Conservation (phyloP, 2,113 vertebrate species). For the Psilopogon haemacephalus region DNA sequence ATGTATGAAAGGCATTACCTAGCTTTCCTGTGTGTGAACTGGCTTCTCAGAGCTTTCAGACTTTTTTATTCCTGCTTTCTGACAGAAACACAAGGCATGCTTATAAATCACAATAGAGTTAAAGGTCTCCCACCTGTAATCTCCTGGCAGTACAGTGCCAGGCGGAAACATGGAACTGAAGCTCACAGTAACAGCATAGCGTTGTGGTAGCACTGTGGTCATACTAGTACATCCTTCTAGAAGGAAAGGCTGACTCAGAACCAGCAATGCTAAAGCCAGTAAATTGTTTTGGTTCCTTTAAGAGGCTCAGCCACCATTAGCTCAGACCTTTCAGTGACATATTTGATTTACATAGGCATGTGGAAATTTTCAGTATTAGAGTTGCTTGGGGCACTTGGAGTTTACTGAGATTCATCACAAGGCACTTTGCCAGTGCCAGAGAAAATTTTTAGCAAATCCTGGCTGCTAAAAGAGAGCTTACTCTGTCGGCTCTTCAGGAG, state of each 20-base stretch:
- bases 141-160: neutral
- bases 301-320: neutral
- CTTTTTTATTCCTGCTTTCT: neutral
- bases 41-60: neutral
- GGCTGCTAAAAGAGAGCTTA: neutral
- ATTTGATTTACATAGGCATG: neutral
- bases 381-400: neutral
- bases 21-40: neutral
- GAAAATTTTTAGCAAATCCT: neutral
- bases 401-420: neutral
- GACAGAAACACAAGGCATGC: neutral
- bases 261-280: neutral
- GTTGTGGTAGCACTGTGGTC: neutral
- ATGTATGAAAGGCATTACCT: neutral
- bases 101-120: neutral
- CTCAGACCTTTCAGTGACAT: neutral
- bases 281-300: neutral
- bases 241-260: neutral
- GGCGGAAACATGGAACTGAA: neutral
- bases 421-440: neutral
- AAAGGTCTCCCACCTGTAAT: neutral
- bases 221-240: neutral
- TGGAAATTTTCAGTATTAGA: conserved; percentile 22
- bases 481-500: neutral
- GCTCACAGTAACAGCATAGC: neutral